phyloP scores from a whole-genome alignment of 2,797 vertebrate genomes.

The Rhyacichthys aspro region DNA sequence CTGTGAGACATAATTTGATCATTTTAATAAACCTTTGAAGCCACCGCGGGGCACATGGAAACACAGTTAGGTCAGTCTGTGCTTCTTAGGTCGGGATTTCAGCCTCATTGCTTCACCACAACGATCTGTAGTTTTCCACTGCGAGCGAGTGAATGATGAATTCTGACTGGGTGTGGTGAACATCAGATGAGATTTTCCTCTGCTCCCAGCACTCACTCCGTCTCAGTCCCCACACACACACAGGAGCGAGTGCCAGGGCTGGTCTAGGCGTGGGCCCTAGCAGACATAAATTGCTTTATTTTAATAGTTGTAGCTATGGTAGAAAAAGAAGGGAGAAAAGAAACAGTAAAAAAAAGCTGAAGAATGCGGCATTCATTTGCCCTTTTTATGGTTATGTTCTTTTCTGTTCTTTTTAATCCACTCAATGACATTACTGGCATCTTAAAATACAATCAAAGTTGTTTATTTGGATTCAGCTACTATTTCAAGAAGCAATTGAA shows the following conservation, averaged over 20 bases:
- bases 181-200: slow-evolving; percentile 81
- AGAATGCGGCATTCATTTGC: slow-evolving; percentile 19
- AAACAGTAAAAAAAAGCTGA: slow-evolving; percentile 56
- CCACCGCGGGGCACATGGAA: slow-evolving; percentile 58
- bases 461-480: slow-evolving; percentile 28
- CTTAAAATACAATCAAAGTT: slow-evolving; percentile 30
- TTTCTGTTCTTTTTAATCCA: slow-evolving; percentile 28
- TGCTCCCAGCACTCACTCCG: slow-evolving; percentile 52
- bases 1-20: too few relatives aligned
- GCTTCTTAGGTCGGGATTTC: slow-evolving; percentile 59
- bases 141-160: slow-evolving; percentile 63
- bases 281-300: slow-evolving; percentile 80
- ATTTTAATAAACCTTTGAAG: slow-evolving; percentile 24
- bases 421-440: slow-evolving; percentile 38
- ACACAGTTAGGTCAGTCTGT: slow-evolving; percentile 57
- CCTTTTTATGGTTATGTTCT: slow-evolving; percentile 9
- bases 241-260: slow-evolving; percentile 65
- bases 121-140: slow-evolving; percentile 77
- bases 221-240: slow-evolving; percentile 19
- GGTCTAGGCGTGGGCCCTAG: slow-evolving; percentile 77
- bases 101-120: slow-evolving; percentile 69
- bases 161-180: slow-evolving; percentile 80
- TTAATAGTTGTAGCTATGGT: slow-evolving; percentile 76
- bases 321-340: slow-evolving; percentile 37
- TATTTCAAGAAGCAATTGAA: too few relatives aligned